Percentiles rank a stretch among this genome's conserved stretches.
Evolutionary conservation across 2,113 vertebrate genomes (phyloP).

Genomic region (Trachemys scripta): DNA sequence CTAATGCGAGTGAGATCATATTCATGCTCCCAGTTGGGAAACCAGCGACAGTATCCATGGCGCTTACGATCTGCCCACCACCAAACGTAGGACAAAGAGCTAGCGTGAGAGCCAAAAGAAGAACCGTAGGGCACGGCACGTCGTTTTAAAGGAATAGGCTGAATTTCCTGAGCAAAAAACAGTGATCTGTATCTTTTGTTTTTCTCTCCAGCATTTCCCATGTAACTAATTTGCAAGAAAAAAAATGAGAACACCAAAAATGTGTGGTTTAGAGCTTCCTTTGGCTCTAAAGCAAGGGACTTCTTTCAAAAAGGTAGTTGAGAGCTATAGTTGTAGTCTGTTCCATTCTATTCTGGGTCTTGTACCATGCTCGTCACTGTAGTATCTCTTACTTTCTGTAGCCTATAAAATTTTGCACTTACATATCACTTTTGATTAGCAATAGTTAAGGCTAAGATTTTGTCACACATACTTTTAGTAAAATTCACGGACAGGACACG

Average conservation of each 20-base stretch:
- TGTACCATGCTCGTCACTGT: background rate
- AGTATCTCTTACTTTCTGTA: background rate
- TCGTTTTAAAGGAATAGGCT: background rate
- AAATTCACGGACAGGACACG: too few relatives aligned
- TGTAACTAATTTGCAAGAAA: background rate
- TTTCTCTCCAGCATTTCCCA: background rate
- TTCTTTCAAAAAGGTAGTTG: background rate
- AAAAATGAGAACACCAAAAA: background rate
- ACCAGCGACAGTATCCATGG: too few relatives aligned
- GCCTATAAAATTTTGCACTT: background rate
- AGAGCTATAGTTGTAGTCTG: background rate
- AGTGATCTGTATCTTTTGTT: background rate
- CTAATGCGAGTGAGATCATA: background rate
- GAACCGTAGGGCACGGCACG: background rate
- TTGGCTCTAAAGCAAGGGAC: background rate
- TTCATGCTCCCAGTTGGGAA: background rate
- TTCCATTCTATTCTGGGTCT: background rate
- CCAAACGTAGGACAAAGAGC: background rate
- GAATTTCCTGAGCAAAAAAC: background rate
- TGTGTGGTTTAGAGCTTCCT: background rate
- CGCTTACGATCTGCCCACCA: background rate
- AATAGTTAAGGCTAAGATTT: background rate
- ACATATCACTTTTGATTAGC: background rate
- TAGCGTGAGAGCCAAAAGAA: background rate
- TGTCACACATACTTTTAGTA: too few relatives aligned